Evolutionary conservation across 2,797 vertebrate genomes (phyloP), one percentile per base, ranked within the genome.

Genomic region (Poeciliopsis paucimaculata): DNA sequence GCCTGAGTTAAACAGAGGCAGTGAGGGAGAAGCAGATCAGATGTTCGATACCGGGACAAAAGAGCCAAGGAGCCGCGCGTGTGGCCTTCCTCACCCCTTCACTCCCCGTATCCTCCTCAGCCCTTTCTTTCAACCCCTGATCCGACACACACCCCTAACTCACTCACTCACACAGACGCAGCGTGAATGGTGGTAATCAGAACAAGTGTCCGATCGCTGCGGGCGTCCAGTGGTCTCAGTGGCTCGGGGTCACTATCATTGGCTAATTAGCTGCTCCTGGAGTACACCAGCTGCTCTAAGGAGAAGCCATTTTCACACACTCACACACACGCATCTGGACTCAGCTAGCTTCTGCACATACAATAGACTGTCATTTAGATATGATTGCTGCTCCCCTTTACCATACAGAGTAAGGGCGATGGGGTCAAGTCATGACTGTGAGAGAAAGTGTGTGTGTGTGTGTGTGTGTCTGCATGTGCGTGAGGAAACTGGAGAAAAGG

Each of bases 181-280:
- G 82, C 72, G 88, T 93, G 94, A 95, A 95, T 94, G 88, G 93
- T 81, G 87, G 92, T 91, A 92, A 95, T 95, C 93, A 91, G 92
- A 93, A 89, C 88, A 87, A 92, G 91, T 92, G 89, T 90, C 94
- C 91, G 90, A 93, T 93, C 87, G 75, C 89, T 79, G 75, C 83
- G 76, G 93, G 94, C 82, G 76, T 89, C 89, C 93, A 89, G 86
- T 89, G 91, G 88, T 93, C 89, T 92, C 85, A 90, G 86, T 81
- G 90, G 87, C 91, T 83, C 6, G 36, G 86, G 90, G 91, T 93
- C 93, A 90, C 93, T 92, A 94, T 95, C 94, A 93, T 93, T 94
- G 93, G 92, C 93, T 95, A 95, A 95, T 96, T 95, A 94, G 90
- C 80, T 68, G 75, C 89, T 91, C 92, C 86, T 92, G 89, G 91